These are phyloP conservation scores for Nemurella pictetii DNA, from an alignment of 2,888 invertebrate genomes.

Conservation along the genomic window DNA sequence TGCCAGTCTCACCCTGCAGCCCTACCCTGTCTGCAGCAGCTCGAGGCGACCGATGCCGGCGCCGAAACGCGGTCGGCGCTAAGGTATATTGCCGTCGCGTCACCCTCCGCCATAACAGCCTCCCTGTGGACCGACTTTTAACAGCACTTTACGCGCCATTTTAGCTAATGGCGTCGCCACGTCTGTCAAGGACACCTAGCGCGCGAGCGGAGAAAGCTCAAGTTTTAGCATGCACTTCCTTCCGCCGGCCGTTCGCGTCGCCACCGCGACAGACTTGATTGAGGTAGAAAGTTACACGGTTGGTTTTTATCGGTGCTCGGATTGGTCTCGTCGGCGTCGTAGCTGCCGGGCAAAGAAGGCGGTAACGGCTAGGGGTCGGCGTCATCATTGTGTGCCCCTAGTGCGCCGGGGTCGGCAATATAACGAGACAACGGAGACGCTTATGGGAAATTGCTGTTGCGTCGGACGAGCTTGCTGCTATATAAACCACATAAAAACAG, in stretches of 20 bases:
- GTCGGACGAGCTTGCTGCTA: background rate
- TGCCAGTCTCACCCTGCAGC: too few relatives aligned
- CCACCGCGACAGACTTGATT: background rate
- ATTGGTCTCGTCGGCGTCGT: background rate
- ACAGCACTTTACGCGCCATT: background rate
- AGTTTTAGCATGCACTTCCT: background rate
- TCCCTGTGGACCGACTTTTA: background rate
- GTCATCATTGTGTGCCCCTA: background rate
- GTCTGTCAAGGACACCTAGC: background rate
- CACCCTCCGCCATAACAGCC: background rate
- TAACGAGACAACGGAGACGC: background rate
- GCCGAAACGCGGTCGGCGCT: background rate
- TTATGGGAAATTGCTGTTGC: background rate
- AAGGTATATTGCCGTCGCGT: background rate
- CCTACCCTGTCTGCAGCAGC: too few relatives aligned
- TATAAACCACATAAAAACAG: background rate
- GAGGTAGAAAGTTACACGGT: background rate
- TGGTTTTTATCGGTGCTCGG: background rate
- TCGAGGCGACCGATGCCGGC: too few relatives aligned
- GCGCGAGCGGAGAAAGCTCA: background rate
- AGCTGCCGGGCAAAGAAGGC: background rate
- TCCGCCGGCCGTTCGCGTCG: background rate
- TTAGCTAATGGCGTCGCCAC: background rate
- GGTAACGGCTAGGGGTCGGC: background rate
- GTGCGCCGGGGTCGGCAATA: background rate